A percentile compares a stretch with the other conserved stretches of the same genome.
Conservation (phyloP, 2,797 vertebrate species). For the Meriones psammophilus region DNA sequence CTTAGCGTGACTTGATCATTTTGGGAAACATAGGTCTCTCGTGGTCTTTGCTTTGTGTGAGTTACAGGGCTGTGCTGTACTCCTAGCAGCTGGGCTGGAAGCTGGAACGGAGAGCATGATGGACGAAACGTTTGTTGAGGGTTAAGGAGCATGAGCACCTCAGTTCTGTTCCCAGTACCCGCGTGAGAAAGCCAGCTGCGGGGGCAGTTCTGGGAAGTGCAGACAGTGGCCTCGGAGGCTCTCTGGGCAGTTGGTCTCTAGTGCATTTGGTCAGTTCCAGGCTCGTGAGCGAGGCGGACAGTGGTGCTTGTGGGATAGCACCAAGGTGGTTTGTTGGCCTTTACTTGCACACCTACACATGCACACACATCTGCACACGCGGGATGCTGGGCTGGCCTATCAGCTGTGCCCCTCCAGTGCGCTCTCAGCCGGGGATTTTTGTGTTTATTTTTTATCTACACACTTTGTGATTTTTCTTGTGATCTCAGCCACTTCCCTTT, state of each 20-base stretch:
- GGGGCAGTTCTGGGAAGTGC: neutral
- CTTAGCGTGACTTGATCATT: neutral
- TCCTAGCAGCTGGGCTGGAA: neutral
- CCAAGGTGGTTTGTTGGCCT: neutral
- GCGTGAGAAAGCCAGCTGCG: neutral
- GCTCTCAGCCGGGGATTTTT: neutral
- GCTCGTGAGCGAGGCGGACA: neutral
- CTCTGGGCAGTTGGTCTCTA: neutral
- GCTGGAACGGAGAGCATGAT: neutral
- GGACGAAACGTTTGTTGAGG: neutral
- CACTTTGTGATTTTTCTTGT: neutral
- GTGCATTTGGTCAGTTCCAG: neutral
- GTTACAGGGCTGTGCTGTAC: neutral
- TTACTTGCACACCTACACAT: neutral
- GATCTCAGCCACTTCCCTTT: neutral
- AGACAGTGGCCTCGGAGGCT: neutral
- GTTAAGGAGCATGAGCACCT: neutral
- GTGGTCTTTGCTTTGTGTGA: neutral
- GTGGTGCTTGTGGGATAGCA: too few relatives aligned
- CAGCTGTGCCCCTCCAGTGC: neutral
- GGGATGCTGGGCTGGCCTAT: neutral
- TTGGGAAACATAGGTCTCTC: constrained; percentile 8
- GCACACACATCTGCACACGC: neutral
- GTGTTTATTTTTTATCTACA: neutral
- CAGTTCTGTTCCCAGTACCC: neutral